Percentiles rank a stretch among this genome's conserved stretches.
Conservation (phyloP, 1,140 invertebrate genomes). For the Drosophila setifemur region DNA sequence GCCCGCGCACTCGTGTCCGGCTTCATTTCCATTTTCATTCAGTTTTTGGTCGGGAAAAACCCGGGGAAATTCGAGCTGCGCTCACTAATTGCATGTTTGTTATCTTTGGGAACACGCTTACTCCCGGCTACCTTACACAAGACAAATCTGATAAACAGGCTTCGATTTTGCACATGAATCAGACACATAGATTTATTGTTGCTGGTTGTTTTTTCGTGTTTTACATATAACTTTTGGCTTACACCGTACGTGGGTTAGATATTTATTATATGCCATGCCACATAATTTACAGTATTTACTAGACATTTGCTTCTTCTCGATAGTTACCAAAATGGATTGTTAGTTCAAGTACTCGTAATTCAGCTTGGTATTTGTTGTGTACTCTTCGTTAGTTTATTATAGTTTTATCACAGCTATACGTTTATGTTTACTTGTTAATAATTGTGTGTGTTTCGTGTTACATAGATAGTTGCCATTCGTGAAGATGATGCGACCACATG, state of each 20-base stretch:
- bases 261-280: conserved; percentile 41
- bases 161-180: conserved; percentile 69
- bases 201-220: conserved; percentile 44
- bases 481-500: background rate
- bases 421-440: conserved; percentile 67
- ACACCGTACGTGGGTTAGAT: conserved; percentile 50
- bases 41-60: conserved; percentile 65
- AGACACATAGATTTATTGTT: conserved; percentile 77
- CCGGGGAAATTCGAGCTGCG: conserved; percentile 52
- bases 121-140: conserved; percentile 24
- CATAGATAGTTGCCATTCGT: background rate
- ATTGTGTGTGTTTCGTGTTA: no score
- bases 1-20: conserved; percentile 10
- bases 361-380: conserved; percentile 60
- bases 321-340: conserved; percentile 33
- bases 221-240: conserved; percentile 55
- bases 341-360: conserved; percentile 41
- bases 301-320: conserved; percentile 7
- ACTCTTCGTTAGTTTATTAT: conserved; percentile 66
- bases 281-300: conserved; percentile 23
- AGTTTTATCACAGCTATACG: conserved; percentile 78
- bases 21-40: conserved; percentile 57
- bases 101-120: conserved; percentile 65
- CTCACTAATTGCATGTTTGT: conserved; percentile 74
- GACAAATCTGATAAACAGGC: conserved; percentile 26